Conservation (phyloP, 2,113 vertebrate species). For the Nymphicus hollandicus region DNA sequence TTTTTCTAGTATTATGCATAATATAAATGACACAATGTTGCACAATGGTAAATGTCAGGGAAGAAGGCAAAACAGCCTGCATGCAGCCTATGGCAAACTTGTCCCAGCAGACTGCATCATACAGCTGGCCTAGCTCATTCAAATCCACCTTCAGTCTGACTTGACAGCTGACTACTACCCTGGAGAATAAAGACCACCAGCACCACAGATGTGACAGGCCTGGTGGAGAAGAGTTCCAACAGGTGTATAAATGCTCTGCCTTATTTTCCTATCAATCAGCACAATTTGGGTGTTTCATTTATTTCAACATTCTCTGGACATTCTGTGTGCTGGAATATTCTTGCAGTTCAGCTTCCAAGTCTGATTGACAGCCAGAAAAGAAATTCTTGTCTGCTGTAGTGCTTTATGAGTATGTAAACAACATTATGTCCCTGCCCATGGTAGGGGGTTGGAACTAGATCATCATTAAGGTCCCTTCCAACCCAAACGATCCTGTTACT, state of each 20-base stretch:
- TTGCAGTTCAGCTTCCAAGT: not conserved
- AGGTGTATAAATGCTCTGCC: not conserved
- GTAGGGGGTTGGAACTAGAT: not conserved
- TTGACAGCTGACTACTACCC: not conserved
- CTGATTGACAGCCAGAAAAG: not conserved
- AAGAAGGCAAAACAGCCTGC: not conserved
- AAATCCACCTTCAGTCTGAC: not conserved
- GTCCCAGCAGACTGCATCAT: not conserved
- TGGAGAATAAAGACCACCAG: not conserved
- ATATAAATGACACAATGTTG: not conserved
- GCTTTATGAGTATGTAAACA: not conserved
- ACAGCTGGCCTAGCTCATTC: not conserved
- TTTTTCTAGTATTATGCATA: not conserved
- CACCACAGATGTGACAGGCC: not conserved
- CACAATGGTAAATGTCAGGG: not conserved
- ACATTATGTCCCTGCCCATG: not conserved
- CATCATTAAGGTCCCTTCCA: not conserved
- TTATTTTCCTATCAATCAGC: not conserved
- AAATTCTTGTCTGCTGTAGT: not conserved
- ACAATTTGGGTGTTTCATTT: not conserved
- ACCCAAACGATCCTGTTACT: conserved; percentile 32
- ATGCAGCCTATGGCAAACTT: not conserved
- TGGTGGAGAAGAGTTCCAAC: not conserved
- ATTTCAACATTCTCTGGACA: not conserved
- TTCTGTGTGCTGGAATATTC: not conserved